Conservation (phyloP, 92 coral and sea anemone species). For the Palythoa grandiflora region DNA sequence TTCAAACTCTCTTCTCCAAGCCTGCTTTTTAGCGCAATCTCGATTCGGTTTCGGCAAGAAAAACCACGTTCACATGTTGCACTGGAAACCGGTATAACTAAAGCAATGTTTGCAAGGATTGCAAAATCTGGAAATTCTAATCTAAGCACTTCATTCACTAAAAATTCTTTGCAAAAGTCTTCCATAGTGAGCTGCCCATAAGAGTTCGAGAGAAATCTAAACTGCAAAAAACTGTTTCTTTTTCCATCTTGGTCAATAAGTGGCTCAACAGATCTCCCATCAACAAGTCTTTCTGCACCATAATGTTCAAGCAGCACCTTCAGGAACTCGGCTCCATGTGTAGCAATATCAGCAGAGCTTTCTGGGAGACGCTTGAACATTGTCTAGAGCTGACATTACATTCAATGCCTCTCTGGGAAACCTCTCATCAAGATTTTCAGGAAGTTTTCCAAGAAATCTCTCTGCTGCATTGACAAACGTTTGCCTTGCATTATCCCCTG, state of each 20-base stretch:
- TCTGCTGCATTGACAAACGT: constrained; percentile 19
- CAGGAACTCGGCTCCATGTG: constrained; percentile 46
- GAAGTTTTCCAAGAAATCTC: constrained; percentile 39
- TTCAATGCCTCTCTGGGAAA: constrained; percentile 43
- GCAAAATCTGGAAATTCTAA: constrained; percentile 5
- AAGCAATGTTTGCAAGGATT: constrained; percentile 21
- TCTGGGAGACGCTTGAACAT: constrained; percentile 45
- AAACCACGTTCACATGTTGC: constrained; percentile 35
- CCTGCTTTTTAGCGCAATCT: constrained; percentile 26
- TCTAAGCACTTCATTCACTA: constrained; percentile 27
- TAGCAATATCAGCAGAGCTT: constrained; percentile 42
- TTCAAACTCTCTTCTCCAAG: constrained; percentile 19
- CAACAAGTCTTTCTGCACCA: constrained; percentile 26
- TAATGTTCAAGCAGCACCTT: constrained; percentile 47
- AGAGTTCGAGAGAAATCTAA: constrained; percentile 13
- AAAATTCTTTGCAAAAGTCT: background rate
- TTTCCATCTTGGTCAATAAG: constrained; percentile 10
- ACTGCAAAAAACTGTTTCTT: constrained; percentile 12
- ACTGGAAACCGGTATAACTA: constrained; percentile 24
- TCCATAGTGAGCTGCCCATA: constrained; percentile 19
- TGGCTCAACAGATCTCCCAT: constrained; percentile 22
- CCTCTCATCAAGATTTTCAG: constrained; percentile 45
- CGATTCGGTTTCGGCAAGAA: constrained; percentile 4
- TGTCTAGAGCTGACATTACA: constrained; percentile 39
- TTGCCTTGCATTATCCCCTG: constrained; percentile 13